Percentiles rank a stretch among this genome's conserved stretches.
Evolutionary conservation across 2,113 vertebrate species (phyloP).

Genomic region (Panurus biarmicus): DNA sequence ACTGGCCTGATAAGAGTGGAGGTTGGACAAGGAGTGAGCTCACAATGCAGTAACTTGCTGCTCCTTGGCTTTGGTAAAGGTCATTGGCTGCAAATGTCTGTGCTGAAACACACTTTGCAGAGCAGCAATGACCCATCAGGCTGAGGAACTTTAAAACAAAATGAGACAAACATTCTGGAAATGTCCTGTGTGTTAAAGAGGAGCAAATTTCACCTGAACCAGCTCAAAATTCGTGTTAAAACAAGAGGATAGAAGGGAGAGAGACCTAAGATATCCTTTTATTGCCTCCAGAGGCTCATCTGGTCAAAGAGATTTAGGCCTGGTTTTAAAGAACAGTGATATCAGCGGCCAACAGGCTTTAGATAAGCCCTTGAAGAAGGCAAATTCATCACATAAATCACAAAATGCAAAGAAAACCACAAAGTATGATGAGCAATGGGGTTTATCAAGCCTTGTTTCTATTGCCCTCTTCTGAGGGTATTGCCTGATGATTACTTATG

Average conservation of each 20-base stretch:
- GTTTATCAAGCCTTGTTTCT: not conserved
- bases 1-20: not conserved
- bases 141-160: not conserved
- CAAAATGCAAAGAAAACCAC: not conserved
- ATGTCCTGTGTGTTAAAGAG: not conserved
- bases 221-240: not conserved
- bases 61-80: not conserved
- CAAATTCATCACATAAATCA: not conserved
- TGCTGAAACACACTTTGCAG: not conserved
- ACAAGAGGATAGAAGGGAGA: not conserved
- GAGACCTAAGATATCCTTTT: not conserved
- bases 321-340: not conserved
- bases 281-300: not conserved
- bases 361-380: not conserved
- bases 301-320: not conserved
- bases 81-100: not conserved
- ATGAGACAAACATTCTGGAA: not conserved
- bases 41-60: not conserved
- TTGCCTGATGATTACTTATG: not conserved
- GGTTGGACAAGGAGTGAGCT: not conserved
- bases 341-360: not conserved
- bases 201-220: not conserved
- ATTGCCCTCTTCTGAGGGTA: not conserved
- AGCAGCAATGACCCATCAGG: not conserved
- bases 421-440: not conserved